Evolutionary conservation across 2,888 invertebrate genomes (phyloP).

Genomic region (Luperina nickerlii): DNA sequence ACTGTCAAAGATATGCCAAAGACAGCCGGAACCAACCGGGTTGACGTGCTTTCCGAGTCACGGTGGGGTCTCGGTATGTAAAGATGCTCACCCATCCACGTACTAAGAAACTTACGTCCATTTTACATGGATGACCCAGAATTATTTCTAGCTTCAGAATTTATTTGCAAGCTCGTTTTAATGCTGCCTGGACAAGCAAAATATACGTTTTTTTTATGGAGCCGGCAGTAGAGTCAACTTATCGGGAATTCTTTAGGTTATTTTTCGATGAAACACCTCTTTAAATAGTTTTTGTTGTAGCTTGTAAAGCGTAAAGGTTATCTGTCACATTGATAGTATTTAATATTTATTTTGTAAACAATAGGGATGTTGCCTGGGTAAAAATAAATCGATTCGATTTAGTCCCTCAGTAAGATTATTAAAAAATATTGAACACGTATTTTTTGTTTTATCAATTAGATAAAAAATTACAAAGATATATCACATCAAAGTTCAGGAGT

Average conservation of each 20-base stretch:
- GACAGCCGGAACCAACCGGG: not conserved
- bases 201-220: not conserved
- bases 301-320: slow-evolving; percentile 22
- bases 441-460: no score
- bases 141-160: not conserved
- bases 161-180: no score
- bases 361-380: no score
- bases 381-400: no score
- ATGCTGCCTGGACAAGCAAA: not conserved
- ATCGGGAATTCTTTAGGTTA: not conserved
- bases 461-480: no score
- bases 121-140: not conserved
- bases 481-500: no score
- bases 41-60: no score
- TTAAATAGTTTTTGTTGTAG: not conserved
- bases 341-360: slow-evolving; percentile 15
- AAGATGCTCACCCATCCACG: no score
- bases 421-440: no score
- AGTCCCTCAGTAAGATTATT: no score
- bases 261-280: not conserved
- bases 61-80: no score
- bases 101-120: not conserved
- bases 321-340: slow-evolving; percentile 6
- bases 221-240: not conserved
- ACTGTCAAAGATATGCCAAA: no score